phyloP scores from a whole-genome alignment of 2,113 vertebrate genomes.

The Xenotilapia longispinis region DNA sequence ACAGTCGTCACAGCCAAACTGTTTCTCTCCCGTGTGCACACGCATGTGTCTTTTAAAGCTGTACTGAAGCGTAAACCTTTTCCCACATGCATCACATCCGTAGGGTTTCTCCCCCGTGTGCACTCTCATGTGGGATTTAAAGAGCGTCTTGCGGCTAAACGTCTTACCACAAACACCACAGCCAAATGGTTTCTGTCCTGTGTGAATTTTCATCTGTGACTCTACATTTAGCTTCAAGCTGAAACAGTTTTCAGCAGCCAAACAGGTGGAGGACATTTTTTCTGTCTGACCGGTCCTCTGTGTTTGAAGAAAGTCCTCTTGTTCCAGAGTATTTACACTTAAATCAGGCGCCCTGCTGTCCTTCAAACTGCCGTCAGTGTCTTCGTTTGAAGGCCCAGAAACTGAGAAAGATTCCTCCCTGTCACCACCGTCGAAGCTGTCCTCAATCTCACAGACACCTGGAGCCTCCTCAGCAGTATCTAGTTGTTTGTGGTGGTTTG shows the following conservation, averaged over 20 bases:
- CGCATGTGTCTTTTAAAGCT: not conserved
- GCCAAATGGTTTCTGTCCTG: not conserved
- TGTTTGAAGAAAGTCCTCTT: not conserved
- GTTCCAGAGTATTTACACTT: not conserved
- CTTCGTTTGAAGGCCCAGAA: not conserved
- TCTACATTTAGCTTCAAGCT: not conserved
- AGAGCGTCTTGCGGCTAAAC: not conserved
- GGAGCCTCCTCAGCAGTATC: not conserved
- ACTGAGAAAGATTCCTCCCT: not conserved
- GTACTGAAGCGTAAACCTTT: not conserved
- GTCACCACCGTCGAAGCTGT: not conserved
- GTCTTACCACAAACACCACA: not conserved
- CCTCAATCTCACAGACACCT: not conserved
- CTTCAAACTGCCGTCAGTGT: not conserved
- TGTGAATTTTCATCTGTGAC: not conserved
- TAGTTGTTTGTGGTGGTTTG: not conserved
- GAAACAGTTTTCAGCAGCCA: not conserved
- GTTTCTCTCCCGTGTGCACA: not conserved
- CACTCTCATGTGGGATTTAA: not conserved
- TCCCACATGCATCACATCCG: not conserved
- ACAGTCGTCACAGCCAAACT: not conserved
- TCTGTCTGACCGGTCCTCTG: not conserved
- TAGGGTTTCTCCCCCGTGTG: not conserved
- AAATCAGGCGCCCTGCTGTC: not conserved
- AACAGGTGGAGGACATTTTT: not conserved